These are phyloP conservation scores for Ochropleura plecta DNA, from an alignment of 2,888 invertebrate genomes.

Conservation along the genomic window DNA sequence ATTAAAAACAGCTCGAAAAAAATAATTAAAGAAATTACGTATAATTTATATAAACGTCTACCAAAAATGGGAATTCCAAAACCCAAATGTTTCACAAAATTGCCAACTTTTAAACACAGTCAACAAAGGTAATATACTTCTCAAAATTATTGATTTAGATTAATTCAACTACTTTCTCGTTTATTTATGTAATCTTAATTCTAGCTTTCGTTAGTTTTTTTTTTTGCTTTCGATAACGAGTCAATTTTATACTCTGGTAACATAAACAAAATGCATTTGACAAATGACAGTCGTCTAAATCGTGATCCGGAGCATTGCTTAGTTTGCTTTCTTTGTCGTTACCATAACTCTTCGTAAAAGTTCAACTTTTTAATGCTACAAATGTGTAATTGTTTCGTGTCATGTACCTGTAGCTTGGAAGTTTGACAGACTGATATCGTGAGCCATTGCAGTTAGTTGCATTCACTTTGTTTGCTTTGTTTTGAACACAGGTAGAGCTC, in stretches of 20 bases:
- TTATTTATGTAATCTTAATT: not conserved
- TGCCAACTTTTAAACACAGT: not conserved
- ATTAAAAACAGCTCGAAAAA: not conserved
- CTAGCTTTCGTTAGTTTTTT: not conserved
- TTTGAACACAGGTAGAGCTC: conserved; percentile 59
- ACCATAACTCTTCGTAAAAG: accelerated
- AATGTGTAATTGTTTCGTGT: not conserved
- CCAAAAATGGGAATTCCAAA: not conserved
- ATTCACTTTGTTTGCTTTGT: conserved; percentile 70
- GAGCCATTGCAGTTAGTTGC: conserved; percentile 61
- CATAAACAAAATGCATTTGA: conserved; percentile 47
- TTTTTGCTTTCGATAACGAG: not conserved
- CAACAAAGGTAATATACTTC: not conserved
- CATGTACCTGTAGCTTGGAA: conserved; percentile 14
- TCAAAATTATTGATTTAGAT: not conserved
- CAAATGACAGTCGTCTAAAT: conserved; percentile 24
- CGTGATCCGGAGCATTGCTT: conserved; percentile 28
- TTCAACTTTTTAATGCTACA: conserved; percentile 15
- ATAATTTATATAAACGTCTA: too few species aligned
- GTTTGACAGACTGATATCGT: conserved; percentile 46
- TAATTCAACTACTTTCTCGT: not conserved
- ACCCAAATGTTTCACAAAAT: not conserved
- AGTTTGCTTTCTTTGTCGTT: conserved; percentile 21
- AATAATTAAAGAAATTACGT: too few species aligned
- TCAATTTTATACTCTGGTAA: conserved; percentile 22